Base-by-base conservation (phyloP, 1,140 invertebrate species). In the Nylanderia fulva region DNA sequence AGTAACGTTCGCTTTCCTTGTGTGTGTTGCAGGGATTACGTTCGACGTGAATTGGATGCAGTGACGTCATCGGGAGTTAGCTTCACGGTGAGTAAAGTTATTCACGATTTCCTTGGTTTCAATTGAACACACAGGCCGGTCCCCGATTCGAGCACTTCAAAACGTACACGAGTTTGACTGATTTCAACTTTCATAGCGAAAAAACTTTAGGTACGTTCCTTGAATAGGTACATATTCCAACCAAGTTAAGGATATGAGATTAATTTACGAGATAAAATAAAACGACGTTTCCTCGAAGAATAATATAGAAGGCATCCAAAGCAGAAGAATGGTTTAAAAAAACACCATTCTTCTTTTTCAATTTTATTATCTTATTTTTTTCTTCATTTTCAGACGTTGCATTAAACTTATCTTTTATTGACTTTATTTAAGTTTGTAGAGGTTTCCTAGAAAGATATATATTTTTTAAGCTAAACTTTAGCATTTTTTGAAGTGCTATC, bases 1-100 rank as follows among this genome's bases (percentile, higher is more conserved):
- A 60, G 80, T 89, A 89, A 86, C 52, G 39, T 60, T 84, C 56
- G 83, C 56, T 68, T 54, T 56, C 72, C 13, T n/a, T 58, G 42
- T 42, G 36, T 88, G 18, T 90, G 88, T 88, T 90, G n/a, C 80
- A 90, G 88, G 88, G 75, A 86, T 88, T 89, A 82, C 85, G 68
- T 85, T 86, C 85, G 82, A 77, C 69, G 64, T 36, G 88, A 86
- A 88, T 90, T 85, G 86, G 89, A 86, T 88, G 86, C 69, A 83
- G 64, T 86, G 84, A 90, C 86, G 84, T 90, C 86, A 72, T 72
- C 69, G 60, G 84, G 74, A 90, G 69, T 72, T 88, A 60, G 48
- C 58, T 64, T 68, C 75, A 82, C 89, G 84, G 86, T 90, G 36
- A 74, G 89, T 85, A 86, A 74, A 86, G 71, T 69, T 84, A 56